A percentile compares a stretch with the other conserved stretches of the same genome.
Conservation (phyloP, 2,113 vertebrate genomes). For the Aythya baeri region DNA sequence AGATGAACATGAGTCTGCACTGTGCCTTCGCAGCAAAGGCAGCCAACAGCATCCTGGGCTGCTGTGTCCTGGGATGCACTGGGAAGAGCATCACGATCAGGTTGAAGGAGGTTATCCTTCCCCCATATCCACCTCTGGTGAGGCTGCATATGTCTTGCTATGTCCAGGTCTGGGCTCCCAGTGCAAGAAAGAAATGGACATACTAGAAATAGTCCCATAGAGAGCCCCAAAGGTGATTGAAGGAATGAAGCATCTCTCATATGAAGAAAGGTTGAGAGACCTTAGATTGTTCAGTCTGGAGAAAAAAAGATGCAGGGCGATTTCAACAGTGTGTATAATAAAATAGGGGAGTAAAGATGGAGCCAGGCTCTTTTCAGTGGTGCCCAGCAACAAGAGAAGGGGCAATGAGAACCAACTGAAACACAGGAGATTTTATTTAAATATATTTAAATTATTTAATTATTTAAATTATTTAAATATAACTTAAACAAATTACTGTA, state of each 20-base stretch:
- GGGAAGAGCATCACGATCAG: neutral
- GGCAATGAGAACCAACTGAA: neutral
- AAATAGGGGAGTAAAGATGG: neutral
- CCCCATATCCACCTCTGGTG: neutral
- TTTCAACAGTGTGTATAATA: neutral
- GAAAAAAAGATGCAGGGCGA: neutral
- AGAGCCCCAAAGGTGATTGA: neutral
- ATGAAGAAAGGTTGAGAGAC: neutral
- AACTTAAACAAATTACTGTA: neutral
- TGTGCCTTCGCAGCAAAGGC: fast-evolving
- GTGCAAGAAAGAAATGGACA: neutral
- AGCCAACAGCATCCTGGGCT: neutral
- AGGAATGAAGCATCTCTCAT: neutral
- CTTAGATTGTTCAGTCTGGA: neutral
- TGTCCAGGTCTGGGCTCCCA: neutral
- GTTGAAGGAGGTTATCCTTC: neutral
- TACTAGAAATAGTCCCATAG: neutral
- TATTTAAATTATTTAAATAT: neutral
- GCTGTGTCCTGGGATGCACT: neutral
- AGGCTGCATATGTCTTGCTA: neutral
- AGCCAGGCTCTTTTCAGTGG: neutral
- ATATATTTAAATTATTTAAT: neutral
- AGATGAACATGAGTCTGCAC: neutral
- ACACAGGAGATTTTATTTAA: neutral
- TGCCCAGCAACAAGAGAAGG: neutral